A percentile compares a stretch with the other conserved stretches of the same genome.
phyloP scores from a whole-genome alignment of 1,140 invertebrate genomes.

The Tetranychus urticae region DNA sequence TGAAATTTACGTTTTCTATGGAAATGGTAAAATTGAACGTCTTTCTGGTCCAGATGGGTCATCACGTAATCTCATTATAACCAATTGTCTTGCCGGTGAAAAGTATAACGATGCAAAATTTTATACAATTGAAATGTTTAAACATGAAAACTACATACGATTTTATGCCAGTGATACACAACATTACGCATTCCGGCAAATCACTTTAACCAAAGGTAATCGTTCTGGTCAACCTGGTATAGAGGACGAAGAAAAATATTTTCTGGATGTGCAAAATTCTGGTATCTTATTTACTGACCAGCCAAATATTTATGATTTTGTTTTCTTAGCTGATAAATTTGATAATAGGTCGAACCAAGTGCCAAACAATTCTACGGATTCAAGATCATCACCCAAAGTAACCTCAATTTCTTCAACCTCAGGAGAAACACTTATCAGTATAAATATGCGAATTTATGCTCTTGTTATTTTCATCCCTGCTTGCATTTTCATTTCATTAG shows the following conservation, averaged over 20 bases:
- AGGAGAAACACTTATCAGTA: no score
- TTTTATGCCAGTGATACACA: background rate
- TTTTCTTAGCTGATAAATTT: slow-evolving; percentile 62
- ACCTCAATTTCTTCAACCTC: no score
- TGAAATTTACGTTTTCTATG: no score
- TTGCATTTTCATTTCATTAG: no score
- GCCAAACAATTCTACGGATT: background rate
- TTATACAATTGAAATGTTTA: background rate
- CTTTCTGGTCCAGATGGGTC: no score
- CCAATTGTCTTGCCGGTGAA: background rate
- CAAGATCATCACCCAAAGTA: no score
- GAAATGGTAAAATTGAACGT: no score
- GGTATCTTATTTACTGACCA: background rate
- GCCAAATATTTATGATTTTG: slow-evolving; percentile 46
- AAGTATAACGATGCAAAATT: background rate
- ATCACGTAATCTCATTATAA: background rate
- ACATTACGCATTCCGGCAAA: background rate
- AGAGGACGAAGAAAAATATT: background rate
- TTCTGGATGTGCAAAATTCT: background rate
- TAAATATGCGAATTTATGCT: no score
- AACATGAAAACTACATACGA: background rate
- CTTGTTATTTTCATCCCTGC: no score
- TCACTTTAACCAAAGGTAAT: background rate
- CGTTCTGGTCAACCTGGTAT: background rate
- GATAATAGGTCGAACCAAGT: slow-evolving; percentile 26